Evolutionary conservation across 2,888 invertebrate genomes (phyloP).

Genomic region (Xylota sylvarum): DNA sequence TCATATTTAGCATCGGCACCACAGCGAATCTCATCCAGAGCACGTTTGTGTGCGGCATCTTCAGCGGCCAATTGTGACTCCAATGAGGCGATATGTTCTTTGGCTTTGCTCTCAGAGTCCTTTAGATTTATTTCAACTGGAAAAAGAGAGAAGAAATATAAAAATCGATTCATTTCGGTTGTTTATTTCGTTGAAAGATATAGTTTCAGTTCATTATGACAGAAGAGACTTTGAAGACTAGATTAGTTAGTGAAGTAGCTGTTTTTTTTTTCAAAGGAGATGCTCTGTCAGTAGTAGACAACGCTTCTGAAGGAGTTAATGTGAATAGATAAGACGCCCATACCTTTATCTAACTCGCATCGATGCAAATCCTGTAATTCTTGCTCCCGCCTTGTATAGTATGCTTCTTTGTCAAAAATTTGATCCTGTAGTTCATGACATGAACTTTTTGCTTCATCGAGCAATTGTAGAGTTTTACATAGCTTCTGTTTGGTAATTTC

Average conservation of each 20-base stretch:
- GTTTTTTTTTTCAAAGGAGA: neutral
- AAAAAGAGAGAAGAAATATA: slow-evolving; percentile 74
- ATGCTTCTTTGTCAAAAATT: slow-evolving; percentile 82
- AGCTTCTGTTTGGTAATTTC: slow-evolving; percentile 80
- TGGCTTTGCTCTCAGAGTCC: slow-evolving; percentile 81
- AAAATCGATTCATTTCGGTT: slow-evolving; percentile 6
- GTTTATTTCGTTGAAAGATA: neutral
- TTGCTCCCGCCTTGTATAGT: slow-evolving; percentile 81
- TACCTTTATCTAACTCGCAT: slow-evolving; percentile 84
- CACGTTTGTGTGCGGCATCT: slow-evolving; percentile 80
- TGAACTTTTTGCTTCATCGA: slow-evolving; percentile 81
- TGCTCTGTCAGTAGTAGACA: neutral
- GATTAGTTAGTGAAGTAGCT: neutral
- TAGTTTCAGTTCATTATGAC: slow-evolving; percentile 15
- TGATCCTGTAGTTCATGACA: slow-evolving; percentile 83
- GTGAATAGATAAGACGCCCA: slow-evolving; percentile 13
- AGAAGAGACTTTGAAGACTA: neutral
- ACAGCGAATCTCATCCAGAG: slow-evolving; percentile 80
- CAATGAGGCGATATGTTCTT: slow-evolving; percentile 81
- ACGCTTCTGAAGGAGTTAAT: neutral
- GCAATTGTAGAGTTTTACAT: slow-evolving; percentile 79
- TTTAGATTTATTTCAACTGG: slow-evolving; percentile 87
- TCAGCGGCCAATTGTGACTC: slow-evolving; percentile 81
- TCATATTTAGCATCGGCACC: slow-evolving; percentile 81
- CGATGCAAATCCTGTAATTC: slow-evolving; percentile 82